Evolutionary conservation across 2,797 vertebrate genomes (phyloP).

Genomic region (Lycodopsis pacificus): DNA sequence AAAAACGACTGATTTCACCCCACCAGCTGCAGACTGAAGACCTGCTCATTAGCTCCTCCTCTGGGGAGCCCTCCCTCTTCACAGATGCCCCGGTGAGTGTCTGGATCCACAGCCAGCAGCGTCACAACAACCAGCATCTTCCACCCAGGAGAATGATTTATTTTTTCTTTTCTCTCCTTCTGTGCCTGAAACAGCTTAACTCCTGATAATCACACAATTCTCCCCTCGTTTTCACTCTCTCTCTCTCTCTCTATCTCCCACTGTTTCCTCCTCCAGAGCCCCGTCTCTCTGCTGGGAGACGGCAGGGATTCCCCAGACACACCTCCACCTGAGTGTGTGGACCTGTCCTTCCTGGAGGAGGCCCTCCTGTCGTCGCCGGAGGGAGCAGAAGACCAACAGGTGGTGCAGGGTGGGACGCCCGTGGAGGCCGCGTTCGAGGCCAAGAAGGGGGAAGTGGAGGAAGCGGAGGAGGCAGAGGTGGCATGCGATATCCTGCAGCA

Average conservation of each 20-base stretch:
- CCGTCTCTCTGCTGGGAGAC: conserved; percentile 85
- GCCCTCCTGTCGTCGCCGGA: conserved; percentile 84
- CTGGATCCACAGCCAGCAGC: conserved; percentile 66
- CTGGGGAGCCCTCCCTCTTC: conserved; percentile 86
- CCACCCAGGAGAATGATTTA: conserved; percentile 41
- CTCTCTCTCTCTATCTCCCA: not conserved
- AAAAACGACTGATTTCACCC: conserved; percentile 56
- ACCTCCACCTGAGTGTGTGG: conserved; percentile 83
- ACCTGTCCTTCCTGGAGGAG: conserved; percentile 88
- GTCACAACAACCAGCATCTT: conserved; percentile 55
- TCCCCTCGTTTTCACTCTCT: conserved; percentile 14
- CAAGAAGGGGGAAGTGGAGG: conserved; percentile 72
- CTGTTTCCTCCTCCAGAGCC: conserved; percentile 76
- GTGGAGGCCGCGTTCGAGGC: conserved; percentile 63
- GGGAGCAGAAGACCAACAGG: conserved; percentile 67
- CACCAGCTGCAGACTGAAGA: conserved; percentile 87
- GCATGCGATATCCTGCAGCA: conserved; percentile 87
- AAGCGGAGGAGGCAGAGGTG: conserved; percentile 76
- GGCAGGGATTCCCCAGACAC: conserved; percentile 81
- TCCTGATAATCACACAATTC: conserved; percentile 52
- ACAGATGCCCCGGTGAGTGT: conserved; percentile 86
- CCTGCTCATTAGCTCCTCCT: conserved; percentile 87
- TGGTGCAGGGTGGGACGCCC: conserved; percentile 48
- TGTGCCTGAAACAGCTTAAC: conserved; percentile 53
- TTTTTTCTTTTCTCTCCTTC: conserved; percentile 45